A percentile compares a stretch with the other conserved stretches of the same genome.
Evolutionary conservation across 2,113 vertebrate genomes (phyloP).

Genomic region (Sporophila hypoxantha): DNA sequence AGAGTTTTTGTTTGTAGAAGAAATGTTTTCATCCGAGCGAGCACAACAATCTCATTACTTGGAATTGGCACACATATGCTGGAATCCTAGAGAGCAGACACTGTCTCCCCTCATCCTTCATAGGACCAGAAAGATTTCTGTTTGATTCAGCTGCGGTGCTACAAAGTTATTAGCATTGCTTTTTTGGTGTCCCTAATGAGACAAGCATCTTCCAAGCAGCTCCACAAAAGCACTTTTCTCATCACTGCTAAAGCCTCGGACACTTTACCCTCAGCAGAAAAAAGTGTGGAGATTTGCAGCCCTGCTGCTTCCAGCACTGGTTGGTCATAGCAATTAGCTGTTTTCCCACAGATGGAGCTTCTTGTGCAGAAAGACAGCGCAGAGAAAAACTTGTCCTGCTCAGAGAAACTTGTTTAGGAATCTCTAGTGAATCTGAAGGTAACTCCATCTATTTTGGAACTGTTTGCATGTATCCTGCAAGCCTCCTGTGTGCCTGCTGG

Average conservation of each 20-base stretch:
- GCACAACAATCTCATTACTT: not conserved
- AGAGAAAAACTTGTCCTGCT: not conserved
- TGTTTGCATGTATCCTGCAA: not conserved
- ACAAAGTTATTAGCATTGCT: not conserved
- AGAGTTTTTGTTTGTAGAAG: not conserved
- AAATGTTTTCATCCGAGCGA: not conserved
- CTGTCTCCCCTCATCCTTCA: not conserved
- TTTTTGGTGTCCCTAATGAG: not conserved
- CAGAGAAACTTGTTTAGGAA: not conserved
- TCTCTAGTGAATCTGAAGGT: not conserved
- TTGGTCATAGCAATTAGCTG: not conserved
- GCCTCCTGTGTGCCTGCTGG: not conserved
- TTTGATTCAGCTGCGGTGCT: not conserved
- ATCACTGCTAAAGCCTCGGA: not conserved
- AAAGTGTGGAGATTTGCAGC: not conserved
- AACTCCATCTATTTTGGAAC: not conserved
- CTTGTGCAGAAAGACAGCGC: not conserved
- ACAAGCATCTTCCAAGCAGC: not conserved
- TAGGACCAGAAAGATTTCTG: not conserved
- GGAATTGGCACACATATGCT: not conserved
- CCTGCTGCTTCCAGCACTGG: not conserved
- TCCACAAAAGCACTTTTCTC: not conserved
- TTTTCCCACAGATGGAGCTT: conserved; percentile 23
- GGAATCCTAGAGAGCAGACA: not conserved
- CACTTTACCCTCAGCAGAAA: not conserved